Evolutionary conservation across 2,888 invertebrate genomes (phyloP), one percentile per base, ranked within the genome.

Genomic region (Calameuta filiformis): DNA sequence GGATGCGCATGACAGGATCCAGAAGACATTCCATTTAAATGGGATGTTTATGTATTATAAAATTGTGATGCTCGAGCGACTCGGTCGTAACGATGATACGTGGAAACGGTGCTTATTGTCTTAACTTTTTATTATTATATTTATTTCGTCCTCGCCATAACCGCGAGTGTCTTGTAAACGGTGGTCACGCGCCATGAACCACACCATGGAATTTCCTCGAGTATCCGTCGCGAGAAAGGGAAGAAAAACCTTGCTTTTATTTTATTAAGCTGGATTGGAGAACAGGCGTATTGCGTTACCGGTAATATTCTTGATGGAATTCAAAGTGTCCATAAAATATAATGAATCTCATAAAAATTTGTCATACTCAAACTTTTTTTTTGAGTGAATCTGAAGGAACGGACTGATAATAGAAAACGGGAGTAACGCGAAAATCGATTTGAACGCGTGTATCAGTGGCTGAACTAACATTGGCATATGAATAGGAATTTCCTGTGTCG

Each of bases 401-500:
- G 15, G 40, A 23, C 23, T 40, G 40, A 40, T 6, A 40, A 40
- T 23, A 40, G 15, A 9, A 40, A 23, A 40, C 23, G 6, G 6
- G 40, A 23, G 40, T 40, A 40, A 15, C 23, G 40, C 40, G 23
- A 40, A 6, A 40, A 23, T 56, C 23, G 9, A 23, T 23, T 56
- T 2, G 23, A 23, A 23, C 56, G 23, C 2, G 56, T 56, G 6
- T 35, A 35, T 68, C 30, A 3, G 77, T 78, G 85, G 83, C 84
- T 84, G 85, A 85, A 85, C 81, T 80, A 85, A 15, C 56, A 9
- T 40, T 40, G 40, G 84, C 80, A 84, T 84, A 83, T 83, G 87
- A 86, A 87, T 85, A 83, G 85, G 79, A 77, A 84, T 86, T 86
- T 87, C 87, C 86, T 84, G 81, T 9, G 56, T 23, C 76, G 79